A percentile compares a stretch with the other conserved stretches of the same genome.
Conservation (phyloP, 2,113 vertebrate species). For the Zosterops pallidus region DNA sequence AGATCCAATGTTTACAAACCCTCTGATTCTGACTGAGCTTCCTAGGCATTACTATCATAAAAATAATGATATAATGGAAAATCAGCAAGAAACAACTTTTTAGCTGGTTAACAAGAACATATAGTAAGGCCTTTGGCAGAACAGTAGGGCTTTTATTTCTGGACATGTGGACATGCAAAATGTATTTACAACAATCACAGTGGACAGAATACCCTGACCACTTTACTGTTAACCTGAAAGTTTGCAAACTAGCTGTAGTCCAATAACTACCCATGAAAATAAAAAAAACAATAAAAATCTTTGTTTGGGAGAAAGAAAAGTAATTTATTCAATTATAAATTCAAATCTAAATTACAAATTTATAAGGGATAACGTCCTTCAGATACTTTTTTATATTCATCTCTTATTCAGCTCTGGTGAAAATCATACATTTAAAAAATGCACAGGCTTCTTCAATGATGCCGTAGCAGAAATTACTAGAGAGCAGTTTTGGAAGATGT, state of each 20-base stretch:
- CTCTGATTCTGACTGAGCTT: neutral
- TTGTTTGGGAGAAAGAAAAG: neutral
- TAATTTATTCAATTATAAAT: neutral
- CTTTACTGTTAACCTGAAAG: neutral
- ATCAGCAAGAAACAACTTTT: neutral
- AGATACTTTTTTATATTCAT: neutral
- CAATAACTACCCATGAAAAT: neutral
- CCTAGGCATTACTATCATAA: neutral
- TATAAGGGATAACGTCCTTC: neutral
- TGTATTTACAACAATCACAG: neutral
- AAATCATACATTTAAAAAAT: neutral
- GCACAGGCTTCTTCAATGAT: neutral
- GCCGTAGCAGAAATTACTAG: neutral
- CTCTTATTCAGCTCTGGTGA: neutral
- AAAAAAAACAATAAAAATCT: neutral
- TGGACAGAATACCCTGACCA: neutral
- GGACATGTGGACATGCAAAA: neutral
- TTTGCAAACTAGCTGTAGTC: neutral
- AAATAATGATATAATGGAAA: neutral
- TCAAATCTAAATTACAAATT: neutral
- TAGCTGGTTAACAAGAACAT: neutral
- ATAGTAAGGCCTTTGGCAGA: neutral
- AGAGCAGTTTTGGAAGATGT: neutral
- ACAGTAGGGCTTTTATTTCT: neutral
- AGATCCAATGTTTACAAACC: neutral